phyloP scores from a whole-genome alignment of 35 echinoderm and acorn worm genomes.

The Lytechinus pictus region DNA sequence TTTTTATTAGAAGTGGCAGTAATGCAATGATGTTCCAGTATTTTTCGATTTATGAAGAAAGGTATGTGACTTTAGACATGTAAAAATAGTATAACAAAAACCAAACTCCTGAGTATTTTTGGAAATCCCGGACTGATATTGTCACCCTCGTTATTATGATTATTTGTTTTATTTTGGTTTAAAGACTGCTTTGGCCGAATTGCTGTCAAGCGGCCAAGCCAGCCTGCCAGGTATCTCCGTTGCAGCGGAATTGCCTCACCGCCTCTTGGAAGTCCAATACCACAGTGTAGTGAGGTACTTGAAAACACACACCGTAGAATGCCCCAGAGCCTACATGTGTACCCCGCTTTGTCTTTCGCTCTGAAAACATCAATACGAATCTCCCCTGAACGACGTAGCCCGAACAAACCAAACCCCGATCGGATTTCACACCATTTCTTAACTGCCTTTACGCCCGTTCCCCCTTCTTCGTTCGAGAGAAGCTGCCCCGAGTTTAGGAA shows the following conservation, averaged over 20 bases:
- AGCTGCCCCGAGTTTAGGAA: constrained; percentile 53
- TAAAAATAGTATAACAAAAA: neutral
- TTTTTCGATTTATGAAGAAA: no score
- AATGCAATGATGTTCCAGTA: neutral
- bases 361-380: neutral
- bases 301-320: constrained; percentile 52
- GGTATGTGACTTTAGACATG: neutral
- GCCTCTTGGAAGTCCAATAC: constrained; percentile 20
- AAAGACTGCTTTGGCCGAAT: neutral
- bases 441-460: neutral
- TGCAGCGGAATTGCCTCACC: neutral
- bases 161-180: neutral
- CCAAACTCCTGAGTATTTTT: neutral
- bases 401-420: constrained; percentile 22
- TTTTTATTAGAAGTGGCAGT: neutral
- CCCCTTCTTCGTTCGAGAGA: constrained; percentile 24
- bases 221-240: neutral
- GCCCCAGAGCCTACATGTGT: constrained; percentile 52
- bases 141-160: neutral
- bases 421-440: constrained; percentile 15
- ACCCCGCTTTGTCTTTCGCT: constrained; percentile 35
- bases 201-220: neutral
- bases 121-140: neutral
- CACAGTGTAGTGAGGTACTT: constrained; percentile 23
- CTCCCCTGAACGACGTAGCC: neutral